phyloP scores from a whole-genome alignment of 1,140 invertebrate species.

The Spodoptera litura region DNA sequence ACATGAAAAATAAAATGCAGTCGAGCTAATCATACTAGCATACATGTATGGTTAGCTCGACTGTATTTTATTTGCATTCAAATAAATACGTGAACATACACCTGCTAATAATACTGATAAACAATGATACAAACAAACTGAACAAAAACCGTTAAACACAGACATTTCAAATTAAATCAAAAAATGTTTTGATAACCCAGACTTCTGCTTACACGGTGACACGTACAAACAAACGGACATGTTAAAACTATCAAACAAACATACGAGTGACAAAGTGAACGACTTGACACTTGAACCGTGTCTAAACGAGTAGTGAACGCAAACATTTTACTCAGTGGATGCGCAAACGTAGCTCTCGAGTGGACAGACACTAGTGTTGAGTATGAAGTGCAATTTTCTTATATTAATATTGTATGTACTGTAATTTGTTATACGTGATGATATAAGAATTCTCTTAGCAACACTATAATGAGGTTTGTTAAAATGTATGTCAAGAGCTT shows the following conservation, averaged over 20 bases:
- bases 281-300: conserved; percentile 42
- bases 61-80: too few relatives aligned
- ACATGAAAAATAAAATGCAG: too few relatives aligned
- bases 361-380: conserved; percentile 9
- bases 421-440: background rate
- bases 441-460: conserved; percentile 1
- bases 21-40: background rate
- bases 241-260: conserved; percentile 31
- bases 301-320: conserved; percentile 22
- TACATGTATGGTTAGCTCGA: too few relatives aligned
- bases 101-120: background rate
- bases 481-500: too few relatives aligned
- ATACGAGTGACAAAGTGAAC: conserved; percentile 27
- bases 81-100: too few relatives aligned
- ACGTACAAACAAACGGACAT: background rate
- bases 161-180: background rate
- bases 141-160: background rate
- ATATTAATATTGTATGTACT: conserved; percentile 18
- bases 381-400: conserved; percentile 29
- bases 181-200: background rate
- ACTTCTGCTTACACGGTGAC: background rate
- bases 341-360: conserved; percentile 25
- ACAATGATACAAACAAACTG: background rate
- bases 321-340: conserved; percentile 8
- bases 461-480: too few relatives aligned